Percentiles rank a stretch among this genome's conserved stretches.
Conservation (phyloP, 1,140 invertebrate species). For the Bradynema listronoti region DNA sequence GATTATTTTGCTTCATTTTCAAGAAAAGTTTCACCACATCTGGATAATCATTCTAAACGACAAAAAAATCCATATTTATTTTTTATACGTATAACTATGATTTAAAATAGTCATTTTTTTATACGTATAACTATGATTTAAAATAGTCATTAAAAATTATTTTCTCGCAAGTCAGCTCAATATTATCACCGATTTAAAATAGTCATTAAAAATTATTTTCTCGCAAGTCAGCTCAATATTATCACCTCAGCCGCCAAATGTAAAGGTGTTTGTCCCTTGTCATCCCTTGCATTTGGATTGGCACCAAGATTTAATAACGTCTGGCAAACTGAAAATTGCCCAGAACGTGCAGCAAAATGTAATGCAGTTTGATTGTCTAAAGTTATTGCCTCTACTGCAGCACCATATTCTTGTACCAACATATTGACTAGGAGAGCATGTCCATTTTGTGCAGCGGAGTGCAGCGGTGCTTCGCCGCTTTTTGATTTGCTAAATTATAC, state of each 20-base stretch:
- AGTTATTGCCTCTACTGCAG: slow-evolving; percentile 86
- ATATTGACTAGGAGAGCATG: slow-evolving; percentile 61
- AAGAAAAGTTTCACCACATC: slow-evolving; percentile 95
- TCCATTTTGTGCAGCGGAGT: slow-evolving; percentile 82
- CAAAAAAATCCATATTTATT: slow-evolving; percentile 17
- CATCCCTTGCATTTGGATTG: slow-evolving; percentile 81
- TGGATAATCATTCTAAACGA: slow-evolving; percentile 77
- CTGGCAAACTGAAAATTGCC: slow-evolving; percentile 87
- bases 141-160: no score
- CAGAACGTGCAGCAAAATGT: slow-evolving; percentile 72
- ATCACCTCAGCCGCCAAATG: slow-evolving; percentile 86
- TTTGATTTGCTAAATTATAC: slow-evolving; percentile 64
- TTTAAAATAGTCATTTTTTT: slow-evolving; percentile 65
- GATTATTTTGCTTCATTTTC: slow-evolving; percentile 78
- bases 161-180: no score
- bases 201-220: no score
- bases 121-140: slow-evolving; percentile 68
- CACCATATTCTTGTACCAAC: slow-evolving; percentile 77
- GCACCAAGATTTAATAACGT: slow-evolving; percentile 86
- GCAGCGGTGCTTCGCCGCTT: slow-evolving; percentile 68
- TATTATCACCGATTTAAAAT: slow-evolving; percentile 92
- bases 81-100: slow-evolving; percentile 64
- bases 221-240: no score
- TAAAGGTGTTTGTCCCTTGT: slow-evolving; percentile 64
- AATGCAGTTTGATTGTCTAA: slow-evolving; percentile 67